Base-by-base conservation (phyloP, 2,888 invertebrate genomes). In the Penaeus monodon region DNA sequence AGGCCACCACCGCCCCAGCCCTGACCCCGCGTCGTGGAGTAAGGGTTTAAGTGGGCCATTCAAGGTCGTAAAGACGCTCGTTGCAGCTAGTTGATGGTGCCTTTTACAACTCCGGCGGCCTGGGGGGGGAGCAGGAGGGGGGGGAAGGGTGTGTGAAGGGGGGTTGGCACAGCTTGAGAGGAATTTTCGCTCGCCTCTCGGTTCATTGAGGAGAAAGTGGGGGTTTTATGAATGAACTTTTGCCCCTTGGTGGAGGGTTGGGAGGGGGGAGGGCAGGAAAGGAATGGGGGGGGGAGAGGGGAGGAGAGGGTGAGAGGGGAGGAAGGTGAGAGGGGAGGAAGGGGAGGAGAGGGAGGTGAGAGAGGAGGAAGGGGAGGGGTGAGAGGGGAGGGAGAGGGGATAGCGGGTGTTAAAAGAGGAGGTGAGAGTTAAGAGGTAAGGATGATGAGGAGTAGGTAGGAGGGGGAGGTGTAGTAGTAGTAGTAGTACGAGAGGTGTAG, bases 51-150 rank as follows among this genome's bases (percentile, higher is more conserved):
- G 86, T 86, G 86, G 81, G 76, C 77, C 70, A 86, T 86, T 86
- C 86, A 86, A 77, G 74, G 81, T 86, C 86, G 81, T 86, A 86
- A 86, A 86, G 86, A 86, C 81, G 86, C 86, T 86, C 86, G 86
- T 86, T 86, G 81, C 68, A 76, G 86, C 66, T 70, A 81, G 76
- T 66, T 86, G 86, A 86, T 86, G 86, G 86, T 86, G 76, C 65
- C 86, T 86, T 86, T 86, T 86, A 86, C 86, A 81, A 86, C 86
- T 81, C 68, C 66, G 65, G 76, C 76, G 85, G 81, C n/a, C 65
- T 74, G 76, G 85, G 81, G 68, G 81, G 86, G 86, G 49, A 38
- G 33, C 0, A 6, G 33, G 49, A 49, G 49, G 49, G 12, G 12
- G 49, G 49, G 49, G 49, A 14, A 6, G 14, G 49, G 49, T 12